Conservation (phyloP, 2,888 invertebrate species). For the Caenorhabditis sp. region DNA sequence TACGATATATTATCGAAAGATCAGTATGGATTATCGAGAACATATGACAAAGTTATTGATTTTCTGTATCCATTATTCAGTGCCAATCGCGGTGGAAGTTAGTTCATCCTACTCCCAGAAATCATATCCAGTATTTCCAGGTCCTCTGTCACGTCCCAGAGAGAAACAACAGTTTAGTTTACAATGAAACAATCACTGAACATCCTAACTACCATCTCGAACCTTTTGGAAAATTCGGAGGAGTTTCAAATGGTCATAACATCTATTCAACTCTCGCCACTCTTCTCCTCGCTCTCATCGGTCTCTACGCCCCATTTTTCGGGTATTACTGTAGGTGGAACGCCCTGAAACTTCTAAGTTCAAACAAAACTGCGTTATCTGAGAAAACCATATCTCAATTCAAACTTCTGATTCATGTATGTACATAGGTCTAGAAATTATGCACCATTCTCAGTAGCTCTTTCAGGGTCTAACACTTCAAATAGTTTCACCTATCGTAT, state of each 20-base stretch:
- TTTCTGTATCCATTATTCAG: background rate
- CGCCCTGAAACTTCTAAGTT: slow-evolving; percentile 13
- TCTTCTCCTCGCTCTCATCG: background rate
- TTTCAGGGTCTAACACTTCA: slow-evolving; percentile 30
- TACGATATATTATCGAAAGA: background rate
- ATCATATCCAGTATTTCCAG: slow-evolving; percentile 10
- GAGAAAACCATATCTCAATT: slow-evolving; percentile 8
- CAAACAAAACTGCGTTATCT: slow-evolving; percentile 5
- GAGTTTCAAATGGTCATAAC: slow-evolving; percentile 18
- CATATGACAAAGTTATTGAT: background rate
- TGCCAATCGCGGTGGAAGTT: background rate
- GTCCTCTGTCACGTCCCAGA: slow-evolving; percentile 24
- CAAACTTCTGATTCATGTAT: slow-evolving; percentile 22
- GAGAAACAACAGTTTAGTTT: slow-evolving; percentile 12
- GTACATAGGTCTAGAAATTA: no score
- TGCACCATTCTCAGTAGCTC: no score
- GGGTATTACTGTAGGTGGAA: slow-evolving; percentile 20
- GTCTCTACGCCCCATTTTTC: background rate
- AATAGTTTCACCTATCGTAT: slow-evolving; percentile 15
- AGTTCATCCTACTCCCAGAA: no score
- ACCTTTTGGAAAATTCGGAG: slow-evolving; percentile 18
- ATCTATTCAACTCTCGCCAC: slow-evolving; percentile 14
- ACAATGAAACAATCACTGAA: slow-evolving; percentile 10
- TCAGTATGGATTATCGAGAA: background rate
- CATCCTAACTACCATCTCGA: slow-evolving; percentile 25